Percentiles rank a stretch among this genome's conserved stretches.
These are phyloP conservation scores for Argyresthia albistria DNA, from an alignment of 2,888 invertebrate genomes.

Conservation along the genomic window DNA sequence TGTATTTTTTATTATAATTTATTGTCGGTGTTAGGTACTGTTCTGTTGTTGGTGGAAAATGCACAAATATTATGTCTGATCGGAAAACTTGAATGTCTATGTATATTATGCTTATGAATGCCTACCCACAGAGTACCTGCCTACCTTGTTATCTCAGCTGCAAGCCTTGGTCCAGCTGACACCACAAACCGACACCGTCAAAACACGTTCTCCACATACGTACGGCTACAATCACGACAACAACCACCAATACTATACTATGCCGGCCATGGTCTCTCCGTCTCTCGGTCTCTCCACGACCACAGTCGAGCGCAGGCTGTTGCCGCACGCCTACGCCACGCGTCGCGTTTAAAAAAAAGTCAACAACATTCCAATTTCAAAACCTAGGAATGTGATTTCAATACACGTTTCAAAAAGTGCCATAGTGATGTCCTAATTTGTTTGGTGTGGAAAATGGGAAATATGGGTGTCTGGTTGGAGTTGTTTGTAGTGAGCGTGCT, in stretches of 20 bases:
- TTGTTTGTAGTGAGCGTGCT: conserved; percentile 56
- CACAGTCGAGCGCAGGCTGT: conserved; percentile 55
- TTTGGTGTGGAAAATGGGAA: conserved; percentile 14
- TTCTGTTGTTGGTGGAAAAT: too few species aligned
- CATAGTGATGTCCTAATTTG: conserved; percentile 44
- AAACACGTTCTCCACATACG: conserved; percentile 53
- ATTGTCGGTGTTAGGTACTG: too few species aligned
- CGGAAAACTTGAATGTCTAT: too few species aligned
- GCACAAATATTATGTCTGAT: too few species aligned
- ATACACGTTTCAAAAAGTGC: conserved; percentile 19
- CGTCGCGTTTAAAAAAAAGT: conserved; percentile 18
- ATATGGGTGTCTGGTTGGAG: conserved; percentile 57
- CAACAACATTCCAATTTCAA: conserved; percentile 27
- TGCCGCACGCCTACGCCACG: conserved; percentile 37
- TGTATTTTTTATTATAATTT: too few species aligned
- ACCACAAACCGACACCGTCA: conserved; percentile 22
- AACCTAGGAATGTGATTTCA: conserved; percentile 52
- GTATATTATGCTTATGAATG: too few species aligned
- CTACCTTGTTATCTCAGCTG: too few species aligned
- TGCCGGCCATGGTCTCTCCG: conserved; percentile 42
- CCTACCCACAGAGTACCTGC: too few species aligned
- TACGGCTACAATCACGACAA: conserved; percentile 14
- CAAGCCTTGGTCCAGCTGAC: conserved; percentile 9
- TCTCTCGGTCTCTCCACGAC: conserved; percentile 5
- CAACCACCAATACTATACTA: conserved; percentile 51